Evolutionary conservation across 2,888 invertebrate genomes (phyloP).

Genomic region (Strigamia maritima): DNA sequence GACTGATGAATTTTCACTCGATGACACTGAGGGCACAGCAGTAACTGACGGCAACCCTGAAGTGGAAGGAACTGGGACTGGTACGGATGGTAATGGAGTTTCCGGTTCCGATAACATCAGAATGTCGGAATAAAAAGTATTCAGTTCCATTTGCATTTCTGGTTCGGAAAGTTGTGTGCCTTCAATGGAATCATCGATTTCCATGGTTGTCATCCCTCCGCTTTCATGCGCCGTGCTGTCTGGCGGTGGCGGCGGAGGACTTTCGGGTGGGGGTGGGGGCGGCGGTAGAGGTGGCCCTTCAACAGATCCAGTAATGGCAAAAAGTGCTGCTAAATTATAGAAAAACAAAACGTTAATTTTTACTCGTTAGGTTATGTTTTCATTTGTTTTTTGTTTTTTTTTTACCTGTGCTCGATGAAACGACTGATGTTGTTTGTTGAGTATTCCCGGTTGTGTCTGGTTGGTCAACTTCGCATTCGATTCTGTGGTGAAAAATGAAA

Average conservation of each 20-base stretch:
- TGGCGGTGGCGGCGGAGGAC: slow-evolving; percentile 43
- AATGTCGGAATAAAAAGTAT: slow-evolving; percentile 31
- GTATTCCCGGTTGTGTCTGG: background rate
- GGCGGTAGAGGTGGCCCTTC: slow-evolving; percentile 40
- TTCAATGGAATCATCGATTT: slow-evolving; percentile 37
- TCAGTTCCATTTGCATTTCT: slow-evolving; percentile 26
- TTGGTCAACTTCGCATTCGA: background rate
- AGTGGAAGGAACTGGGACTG: background rate
- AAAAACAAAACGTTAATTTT: background rate
- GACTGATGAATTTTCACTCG: background rate
- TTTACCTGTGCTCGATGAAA: background rate
- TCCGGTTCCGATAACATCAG: background rate
- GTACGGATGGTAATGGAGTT: background rate
- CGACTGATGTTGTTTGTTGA: background rate
- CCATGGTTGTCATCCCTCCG: slow-evolving; percentile 47
- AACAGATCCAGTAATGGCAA: background rate
- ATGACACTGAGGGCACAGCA: background rate
- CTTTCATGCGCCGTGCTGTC: slow-evolving; percentile 43
- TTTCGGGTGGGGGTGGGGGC: slow-evolving; percentile 44
- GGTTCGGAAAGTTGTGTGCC: background rate
- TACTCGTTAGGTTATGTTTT: background rate
- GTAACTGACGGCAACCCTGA: background rate
- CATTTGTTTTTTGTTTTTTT: too few relatives aligned
- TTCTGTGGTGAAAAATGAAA: background rate
- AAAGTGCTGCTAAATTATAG: background rate